Evolutionary conservation across 2,888 invertebrate species (phyloP).

Genomic region (Belgica antarctica): DNA sequence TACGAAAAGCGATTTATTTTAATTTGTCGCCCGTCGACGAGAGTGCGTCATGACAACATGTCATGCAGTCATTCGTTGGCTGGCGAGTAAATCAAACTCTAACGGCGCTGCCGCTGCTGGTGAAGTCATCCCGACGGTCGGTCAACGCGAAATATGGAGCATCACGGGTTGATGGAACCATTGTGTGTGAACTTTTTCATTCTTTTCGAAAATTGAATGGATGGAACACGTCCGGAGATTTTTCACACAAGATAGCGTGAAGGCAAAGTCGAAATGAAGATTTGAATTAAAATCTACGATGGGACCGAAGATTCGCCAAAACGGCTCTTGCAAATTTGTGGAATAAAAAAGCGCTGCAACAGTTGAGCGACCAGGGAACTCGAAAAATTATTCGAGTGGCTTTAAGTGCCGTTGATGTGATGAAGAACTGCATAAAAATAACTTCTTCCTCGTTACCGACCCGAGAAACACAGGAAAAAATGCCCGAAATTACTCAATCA

Average conservation of each 20-base stretch:
- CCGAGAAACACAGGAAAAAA: neutral
- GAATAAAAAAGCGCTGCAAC: slow-evolving; percentile 6
- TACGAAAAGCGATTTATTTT: slow-evolving; percentile 41
- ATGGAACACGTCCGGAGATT: slow-evolving; percentile 25
- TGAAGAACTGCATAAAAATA: slow-evolving; percentile 12
- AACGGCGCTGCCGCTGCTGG: neutral
- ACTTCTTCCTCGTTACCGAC: neutral
- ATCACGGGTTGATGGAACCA: neutral
- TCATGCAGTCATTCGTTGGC: neutral
- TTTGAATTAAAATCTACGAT: slow-evolving; percentile 21
- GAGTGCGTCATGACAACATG: neutral
- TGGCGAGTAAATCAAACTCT: neutral
- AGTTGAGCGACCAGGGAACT: slow-evolving; percentile 18
- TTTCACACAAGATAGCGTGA: slow-evolving; percentile 31
- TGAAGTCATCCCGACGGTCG: neutral
- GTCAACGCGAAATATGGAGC: neutral
- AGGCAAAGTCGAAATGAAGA: neutral
- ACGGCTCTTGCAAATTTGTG: neutral
- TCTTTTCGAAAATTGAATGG: slow-evolving; percentile 28
- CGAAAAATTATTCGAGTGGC: neutral
- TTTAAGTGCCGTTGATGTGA: neutral
- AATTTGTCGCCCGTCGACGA: slow-evolving; percentile 37
- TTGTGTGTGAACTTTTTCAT: slow-evolving; percentile 33
- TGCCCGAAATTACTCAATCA: slow-evolving; percentile 35
- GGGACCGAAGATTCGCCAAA: slow-evolving; percentile 6